These are phyloP conservation scores for Choloepus didactylus DNA, from an alignment of 2,797 vertebrate genomes.

Conservation along the genomic window DNA sequence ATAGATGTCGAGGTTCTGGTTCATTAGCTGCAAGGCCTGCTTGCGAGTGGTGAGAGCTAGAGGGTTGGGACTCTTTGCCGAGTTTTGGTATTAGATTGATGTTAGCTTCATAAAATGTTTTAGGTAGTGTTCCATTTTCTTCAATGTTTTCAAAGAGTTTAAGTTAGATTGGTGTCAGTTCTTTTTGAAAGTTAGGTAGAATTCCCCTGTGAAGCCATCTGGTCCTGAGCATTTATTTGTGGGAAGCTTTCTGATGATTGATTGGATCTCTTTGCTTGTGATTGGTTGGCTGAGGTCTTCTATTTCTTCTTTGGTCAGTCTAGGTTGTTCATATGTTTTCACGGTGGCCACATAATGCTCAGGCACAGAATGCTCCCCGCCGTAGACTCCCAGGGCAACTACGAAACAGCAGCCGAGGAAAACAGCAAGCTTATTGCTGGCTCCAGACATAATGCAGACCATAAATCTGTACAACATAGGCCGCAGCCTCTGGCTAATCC, in stretches of 20 bases:
- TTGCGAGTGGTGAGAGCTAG: constrained; percentile 84
- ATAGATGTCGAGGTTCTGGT: constrained; percentile 92
- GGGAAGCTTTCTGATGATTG: no score
- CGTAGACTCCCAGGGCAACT: constrained; percentile 24
- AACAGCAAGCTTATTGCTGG: constrained; percentile 30
- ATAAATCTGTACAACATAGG: neutral
- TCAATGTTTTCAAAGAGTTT: no score
- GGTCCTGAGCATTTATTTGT: no score
- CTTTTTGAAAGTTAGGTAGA: no score
- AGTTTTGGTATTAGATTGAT: no score
- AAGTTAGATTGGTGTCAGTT: constrained; percentile 86
- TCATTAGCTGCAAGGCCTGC: constrained; percentile 92
- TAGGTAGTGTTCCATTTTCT: no score
- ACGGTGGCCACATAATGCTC: constrained; percentile 92
- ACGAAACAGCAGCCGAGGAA: constrained; percentile 69
- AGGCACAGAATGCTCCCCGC: neutral
- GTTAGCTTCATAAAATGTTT: no score
- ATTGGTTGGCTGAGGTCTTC: no score
- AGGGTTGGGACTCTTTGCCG: constrained; percentile 87
- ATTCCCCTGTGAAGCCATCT: no score
- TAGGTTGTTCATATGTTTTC: constrained; percentile 89
- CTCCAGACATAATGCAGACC: constrained; percentile 74
- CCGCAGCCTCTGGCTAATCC: neutral
- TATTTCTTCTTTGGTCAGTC: no score
- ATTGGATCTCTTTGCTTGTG: no score